Evolutionary conservation across 53 echinoderm and acorn worm genomes (phyloP).

Genomic region (Glandiceps talaboti): DNA sequence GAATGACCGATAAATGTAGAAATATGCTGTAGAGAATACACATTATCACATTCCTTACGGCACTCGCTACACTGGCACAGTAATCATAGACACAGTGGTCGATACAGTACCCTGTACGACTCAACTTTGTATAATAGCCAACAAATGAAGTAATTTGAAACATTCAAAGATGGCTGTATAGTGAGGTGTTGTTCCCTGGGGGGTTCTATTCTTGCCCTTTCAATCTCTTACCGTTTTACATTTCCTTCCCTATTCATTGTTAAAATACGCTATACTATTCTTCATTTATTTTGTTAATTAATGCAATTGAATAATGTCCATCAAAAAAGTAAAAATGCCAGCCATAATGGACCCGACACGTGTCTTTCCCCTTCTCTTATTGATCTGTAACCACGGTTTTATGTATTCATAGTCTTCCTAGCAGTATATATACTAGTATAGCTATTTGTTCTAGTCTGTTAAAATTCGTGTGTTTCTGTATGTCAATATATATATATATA

Average conservation of each 20-base stretch:
- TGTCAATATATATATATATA: no score
- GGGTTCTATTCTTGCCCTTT: background rate
- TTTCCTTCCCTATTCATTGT: background rate
- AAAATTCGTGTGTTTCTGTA: no score
- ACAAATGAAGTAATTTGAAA: background rate
- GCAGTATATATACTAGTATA: no score
- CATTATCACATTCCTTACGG: no score
- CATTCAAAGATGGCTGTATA: background rate
- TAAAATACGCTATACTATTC: background rate
- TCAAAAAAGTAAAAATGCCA: background rate
- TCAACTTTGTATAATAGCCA: background rate
- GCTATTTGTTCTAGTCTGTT: background rate
- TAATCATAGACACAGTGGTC: background rate
- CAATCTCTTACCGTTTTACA: background rate
- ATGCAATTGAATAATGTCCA: background rate
- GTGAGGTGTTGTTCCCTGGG: background rate
- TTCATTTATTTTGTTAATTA: background rate
- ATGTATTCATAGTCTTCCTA: background rate
- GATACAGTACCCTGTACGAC: background rate
- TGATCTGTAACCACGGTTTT: background rate
- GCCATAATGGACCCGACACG: background rate
- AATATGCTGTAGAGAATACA: no score
- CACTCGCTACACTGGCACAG: no score
- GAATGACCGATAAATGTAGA: no score
- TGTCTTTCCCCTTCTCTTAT: background rate